phyloP scores from a whole-genome alignment of 2,113 vertebrate species.

The Pseudopipra pipra region DNA sequence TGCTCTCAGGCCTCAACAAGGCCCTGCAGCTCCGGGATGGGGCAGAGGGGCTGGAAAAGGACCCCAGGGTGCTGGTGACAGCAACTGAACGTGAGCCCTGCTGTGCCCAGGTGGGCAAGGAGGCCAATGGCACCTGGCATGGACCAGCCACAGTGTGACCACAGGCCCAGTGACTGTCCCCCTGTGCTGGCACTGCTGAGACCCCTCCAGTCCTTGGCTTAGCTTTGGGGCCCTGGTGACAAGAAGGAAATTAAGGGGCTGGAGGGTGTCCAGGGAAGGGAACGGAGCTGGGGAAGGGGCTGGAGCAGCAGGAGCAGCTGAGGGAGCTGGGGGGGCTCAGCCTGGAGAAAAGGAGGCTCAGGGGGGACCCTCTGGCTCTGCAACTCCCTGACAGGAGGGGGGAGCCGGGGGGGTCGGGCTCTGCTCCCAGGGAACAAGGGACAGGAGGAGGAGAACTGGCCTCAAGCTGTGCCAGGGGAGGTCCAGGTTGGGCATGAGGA shows the following conservation, averaged over 20 bases:
- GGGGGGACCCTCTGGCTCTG: neutral
- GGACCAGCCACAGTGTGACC: neutral
- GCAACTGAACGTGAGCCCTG: neutral
- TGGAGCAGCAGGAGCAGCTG: rapidly evolving
- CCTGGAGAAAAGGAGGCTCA: neutral
- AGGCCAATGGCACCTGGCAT: neutral
- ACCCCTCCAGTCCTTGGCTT: neutral
- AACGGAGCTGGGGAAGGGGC: rapidly evolving
- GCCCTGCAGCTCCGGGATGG: neutral
- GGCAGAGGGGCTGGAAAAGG: neutral
- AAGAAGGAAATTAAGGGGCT: neutral
- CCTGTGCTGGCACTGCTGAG: neutral
- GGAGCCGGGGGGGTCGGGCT: rapidly evolving
- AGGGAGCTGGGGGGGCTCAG: neutral
- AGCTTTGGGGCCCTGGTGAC: neutral
- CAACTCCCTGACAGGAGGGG: neutral
- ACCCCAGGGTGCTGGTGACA: neutral
- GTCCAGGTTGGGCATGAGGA: rapidly evolving
- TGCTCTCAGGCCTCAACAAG: neutral
- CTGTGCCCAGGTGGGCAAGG: neutral
- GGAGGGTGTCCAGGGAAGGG: rapidly evolving
- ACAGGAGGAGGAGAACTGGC: neutral
- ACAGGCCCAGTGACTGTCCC: neutral
- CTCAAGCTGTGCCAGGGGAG: neutral
- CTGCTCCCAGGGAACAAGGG: neutral